Evolutionary conservation across 2,113 vertebrate genomes (phyloP), one percentile per base, ranked within the genome.

Genomic region (Nothoprocta pentlandii): DNA sequence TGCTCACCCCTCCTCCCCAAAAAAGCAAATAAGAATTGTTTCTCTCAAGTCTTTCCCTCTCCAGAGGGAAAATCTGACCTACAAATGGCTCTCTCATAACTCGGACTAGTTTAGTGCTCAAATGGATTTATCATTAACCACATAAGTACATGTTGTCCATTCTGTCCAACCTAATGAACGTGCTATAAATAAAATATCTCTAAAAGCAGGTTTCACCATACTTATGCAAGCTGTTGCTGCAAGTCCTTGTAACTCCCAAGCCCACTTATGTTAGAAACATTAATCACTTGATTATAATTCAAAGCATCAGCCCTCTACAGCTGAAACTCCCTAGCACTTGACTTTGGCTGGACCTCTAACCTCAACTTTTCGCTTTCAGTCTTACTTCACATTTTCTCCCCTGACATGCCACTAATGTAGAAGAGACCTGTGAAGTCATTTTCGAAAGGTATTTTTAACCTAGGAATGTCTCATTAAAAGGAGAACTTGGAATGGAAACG

Each of bases 111-210:
- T 94, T 85, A 81, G 83, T 63, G 80, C 89, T 95, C 92, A 70
- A 62, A 90, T 81, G 96, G 96, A 96, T 97, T 96, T 96, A 94
- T 95, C 95, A 96, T 97, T 96, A 96, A 97, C 96, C 96, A 82
- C 94, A 77, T 77, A 92, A 93, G 96, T 90, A 96, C 94, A 94
- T 80, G 92, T 85, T 97, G 96, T 94, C 77, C 94, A 77, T 94
- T 96, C 87, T 81, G 83, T 61, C 67, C 34, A 3, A 87, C 78
- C 85, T 95, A 96, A 97, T 89, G 87, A 95, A 89, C 23, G 67
- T 85, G 93, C 92, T 96, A 92, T 85, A 97, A 97, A 96, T 94
- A 97, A 97, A 95, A 81, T 36, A 76, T 47, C 56, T 89, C 75
- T 69, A 87, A 95, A 95, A 78, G 84, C 81, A 92, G 81, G 87